Conservation (phyloP, 2,888 invertebrate species). For the Agonopterix heracliana region DNA sequence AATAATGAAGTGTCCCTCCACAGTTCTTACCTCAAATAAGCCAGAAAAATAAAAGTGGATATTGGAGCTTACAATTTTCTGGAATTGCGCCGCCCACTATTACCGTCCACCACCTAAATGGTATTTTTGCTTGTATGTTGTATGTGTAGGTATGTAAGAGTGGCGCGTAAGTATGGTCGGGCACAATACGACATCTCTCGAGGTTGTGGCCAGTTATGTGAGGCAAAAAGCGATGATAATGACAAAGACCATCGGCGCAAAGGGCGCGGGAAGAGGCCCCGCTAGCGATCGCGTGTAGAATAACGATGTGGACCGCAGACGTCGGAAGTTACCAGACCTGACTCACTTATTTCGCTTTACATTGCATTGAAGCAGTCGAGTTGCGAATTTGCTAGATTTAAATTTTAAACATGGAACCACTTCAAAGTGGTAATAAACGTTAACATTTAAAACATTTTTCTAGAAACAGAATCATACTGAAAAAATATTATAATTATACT, state of each 20-base stretch:
- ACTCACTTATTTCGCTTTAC: background rate
- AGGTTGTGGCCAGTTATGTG: conserved; percentile 59
- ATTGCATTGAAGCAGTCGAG: too few relatives aligned
- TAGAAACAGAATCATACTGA: too few relatives aligned
- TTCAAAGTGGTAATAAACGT: too few relatives aligned
- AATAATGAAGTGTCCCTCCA: too few relatives aligned
- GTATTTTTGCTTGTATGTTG: conserved; percentile 1
- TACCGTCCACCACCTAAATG: background rate
- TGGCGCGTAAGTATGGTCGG: conserved; percentile 14
- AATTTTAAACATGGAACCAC: background rate
- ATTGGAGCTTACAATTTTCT: conserved; percentile 2
- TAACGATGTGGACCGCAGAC: conserved; percentile 46
- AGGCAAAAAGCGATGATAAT: conserved; percentile 73
- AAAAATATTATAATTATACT: too few relatives aligned
- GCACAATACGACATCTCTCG: conserved; percentile 40
- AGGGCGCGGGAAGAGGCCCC: conserved; percentile 60
- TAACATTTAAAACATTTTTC: too few relatives aligned
- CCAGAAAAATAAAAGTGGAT: too few relatives aligned
- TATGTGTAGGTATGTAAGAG: conserved; percentile 25
- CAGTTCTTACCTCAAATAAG: too few relatives aligned
- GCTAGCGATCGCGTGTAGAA: conserved; percentile 53
- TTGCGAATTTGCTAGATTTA: background rate
- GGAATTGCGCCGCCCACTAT: conserved; percentile 3
- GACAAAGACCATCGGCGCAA: conserved; percentile 63
- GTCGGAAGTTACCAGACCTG: conserved; percentile 20